Base-by-base conservation (phyloP, 2,888 invertebrate species). In the Digitonthophagus gazella region DNA sequence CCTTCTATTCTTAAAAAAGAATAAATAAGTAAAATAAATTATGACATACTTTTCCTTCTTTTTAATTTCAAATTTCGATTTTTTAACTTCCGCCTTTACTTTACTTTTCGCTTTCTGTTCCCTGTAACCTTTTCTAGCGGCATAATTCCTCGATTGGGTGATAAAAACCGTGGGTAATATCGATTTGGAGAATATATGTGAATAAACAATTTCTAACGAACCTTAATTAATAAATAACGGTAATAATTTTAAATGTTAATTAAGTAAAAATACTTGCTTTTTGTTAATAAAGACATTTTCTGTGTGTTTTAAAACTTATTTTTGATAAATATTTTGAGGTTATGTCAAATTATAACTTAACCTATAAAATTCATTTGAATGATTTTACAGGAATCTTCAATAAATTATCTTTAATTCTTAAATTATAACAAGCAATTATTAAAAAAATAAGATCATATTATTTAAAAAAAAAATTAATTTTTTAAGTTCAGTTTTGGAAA, bases 91-190 rank as follows among this genome's bases (percentile, higher is more conserved):
- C 28, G 88, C 86, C 83, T 92, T 93, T 76, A 90, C 82, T 69
- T 77, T 77, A 8, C 78, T 89, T 67, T 91, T 91, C 65, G 87
- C 87, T 22, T 89, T 90, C 75, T 89, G 90, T 65, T 92, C 93
- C 73, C 94, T 87, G 2, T 93, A 94, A 65, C 94, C 93, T 82
- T 92, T 94, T 72, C 95, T 87, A 0, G 94, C 94, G 2, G 93
- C 93, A 83, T 90, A 92, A 73, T 85, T 74, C 64, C 83, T 74
- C 8, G 76, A 55, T 68, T 73, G 74, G 28, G 54, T 70, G 15
- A 28, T 18, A 54, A 61, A 14, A 58, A 68, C 11, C 0, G 65
- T 28, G 15, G 61, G 14, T 15, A 22, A 16, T 1, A 65, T 16
- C 16, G 54, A 44, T 54, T 68, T 68, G 6, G 22, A 55, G 6